These are phyloP conservation scores for Oceanites oceanicus DNA, from an alignment of 2,113 vertebrate species.

Conservation along the genomic window DNA sequence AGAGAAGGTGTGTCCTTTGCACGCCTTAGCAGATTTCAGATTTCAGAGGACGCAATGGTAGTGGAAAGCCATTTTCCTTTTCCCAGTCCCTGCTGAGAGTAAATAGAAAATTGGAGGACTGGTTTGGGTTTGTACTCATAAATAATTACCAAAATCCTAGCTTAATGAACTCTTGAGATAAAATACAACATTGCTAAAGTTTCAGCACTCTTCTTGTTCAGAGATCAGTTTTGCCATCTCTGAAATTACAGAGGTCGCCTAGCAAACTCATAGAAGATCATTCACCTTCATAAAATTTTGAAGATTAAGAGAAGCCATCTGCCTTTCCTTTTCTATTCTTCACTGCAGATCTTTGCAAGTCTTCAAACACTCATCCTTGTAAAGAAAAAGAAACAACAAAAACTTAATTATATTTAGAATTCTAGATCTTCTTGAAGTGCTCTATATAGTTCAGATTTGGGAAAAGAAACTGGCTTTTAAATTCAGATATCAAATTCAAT, in stretches of 20 bases:
- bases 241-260: background rate
- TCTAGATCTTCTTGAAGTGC: background rate
- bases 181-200: background rate
- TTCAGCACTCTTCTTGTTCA: background rate
- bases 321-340: background rate
- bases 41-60: background rate
- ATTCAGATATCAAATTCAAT: background rate
- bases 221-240: background rate
- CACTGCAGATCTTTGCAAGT: background rate
- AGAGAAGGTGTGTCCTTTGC: background rate
- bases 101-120: background rate
- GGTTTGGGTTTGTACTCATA: background rate
- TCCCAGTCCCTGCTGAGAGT: background rate
- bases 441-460: background rate
- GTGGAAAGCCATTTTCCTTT: background rate
- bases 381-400: background rate
- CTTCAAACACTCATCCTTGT: background rate
- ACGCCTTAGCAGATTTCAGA: background rate
- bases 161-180: background rate
- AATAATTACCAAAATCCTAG: background rate
- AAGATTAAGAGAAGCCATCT: background rate
- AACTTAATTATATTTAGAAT: background rate
- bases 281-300: background rate
- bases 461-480: background rate
- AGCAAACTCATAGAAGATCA: background rate